Evolutionary conservation across 1,140 invertebrate genomes (phyloP), one percentile per base, ranked within the genome.

Genomic region (Drosophila tsacasi): DNA sequence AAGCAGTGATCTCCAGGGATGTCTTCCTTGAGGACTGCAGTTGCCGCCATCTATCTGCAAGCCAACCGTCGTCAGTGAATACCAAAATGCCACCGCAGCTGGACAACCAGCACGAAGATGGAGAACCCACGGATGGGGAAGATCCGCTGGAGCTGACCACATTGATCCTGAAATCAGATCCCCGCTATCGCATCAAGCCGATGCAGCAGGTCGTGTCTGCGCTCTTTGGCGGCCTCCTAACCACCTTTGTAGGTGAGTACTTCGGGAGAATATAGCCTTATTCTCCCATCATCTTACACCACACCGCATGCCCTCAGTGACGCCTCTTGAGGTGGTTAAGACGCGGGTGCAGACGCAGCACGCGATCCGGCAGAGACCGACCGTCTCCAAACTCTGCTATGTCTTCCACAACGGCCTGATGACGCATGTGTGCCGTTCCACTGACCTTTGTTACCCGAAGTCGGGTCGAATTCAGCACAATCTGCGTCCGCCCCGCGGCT

Each of bases 271-370:
- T 3, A 7, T 6, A 35, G 15, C 19, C 10, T 6, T 32, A 0
- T 15, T 19, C 12, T 6, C 12, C 27, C 23, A 9, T 35, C 19
- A 13, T 37, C 30, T 27, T 17, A 37, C 63, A 79, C 96, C 95
- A 5, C 39, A 8, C 3, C 17, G 15, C 25, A 21, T 17, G 13
- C 21, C 9, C 19, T 47, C 92, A 99, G 98, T 99, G 86, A 99
- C 99, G 7, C 99, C 99, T 0, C 93, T 99, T 72, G 99, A 99
- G 95, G 99, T 99, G 25, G 98, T 99, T 0, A 99, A 99, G 95
- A 99, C 99, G 74, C 95, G 99, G 37, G 94, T 99, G 19, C 99
- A 99, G 23, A 96, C 97, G 5, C 99, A 99, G 93, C 96, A 98
- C 7, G 19, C 73, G 5, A 40, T 71, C 9, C 79, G 98, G 98